Conservation (phyloP, 2,797 vertebrate species). For the Nannoperca australis region DNA sequence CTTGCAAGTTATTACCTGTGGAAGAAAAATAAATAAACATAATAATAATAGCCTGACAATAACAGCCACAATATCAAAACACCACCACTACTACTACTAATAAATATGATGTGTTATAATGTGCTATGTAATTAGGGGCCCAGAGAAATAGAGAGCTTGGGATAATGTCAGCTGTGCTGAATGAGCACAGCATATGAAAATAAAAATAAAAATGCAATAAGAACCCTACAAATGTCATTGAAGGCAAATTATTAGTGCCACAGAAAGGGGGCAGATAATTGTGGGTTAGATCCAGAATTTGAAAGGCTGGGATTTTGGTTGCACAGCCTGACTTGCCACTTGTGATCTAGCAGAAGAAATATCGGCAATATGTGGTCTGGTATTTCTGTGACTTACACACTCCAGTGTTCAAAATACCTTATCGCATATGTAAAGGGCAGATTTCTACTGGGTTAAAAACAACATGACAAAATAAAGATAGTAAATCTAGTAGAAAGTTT, state of each 20-base stretch:
- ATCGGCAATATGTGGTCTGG: background rate
- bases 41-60: slow-evolving; percentile 21
- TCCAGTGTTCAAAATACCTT: background rate
- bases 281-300: slow-evolving; percentile 12
- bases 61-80: slow-evolving; percentile 22
- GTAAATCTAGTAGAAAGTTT: background rate
- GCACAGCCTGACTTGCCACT: slow-evolving; percentile 12
- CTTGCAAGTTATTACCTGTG: slow-evolving; percentile 47
- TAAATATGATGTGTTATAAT: slow-evolving; percentile 38
- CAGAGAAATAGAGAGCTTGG: slow-evolving; percentile 13
- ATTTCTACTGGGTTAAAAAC: background rate
- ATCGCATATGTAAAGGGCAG: background rate
- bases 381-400: slow-evolving; percentile 22
- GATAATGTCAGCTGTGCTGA: slow-evolving; percentile 28
- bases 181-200: background rate
- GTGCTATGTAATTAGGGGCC: slow-evolving; percentile 13
- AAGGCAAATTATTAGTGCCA: slow-evolving; percentile 19
- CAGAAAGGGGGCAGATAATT: slow-evolving; percentile 8
- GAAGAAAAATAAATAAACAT: slow-evolving; percentile 41
- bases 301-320: slow-evolving; percentile 16
- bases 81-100: slow-evolving; percentile 1
- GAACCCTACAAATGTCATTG: slow-evolving; percentile 24
- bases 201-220: slow-evolving; percentile 6
- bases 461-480: background rate
- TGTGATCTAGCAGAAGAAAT: slow-evolving; percentile 24